phyloP scores from a whole-genome alignment of 2,888 invertebrate genomes.

The Stenoptilia bipunctidactyla region DNA sequence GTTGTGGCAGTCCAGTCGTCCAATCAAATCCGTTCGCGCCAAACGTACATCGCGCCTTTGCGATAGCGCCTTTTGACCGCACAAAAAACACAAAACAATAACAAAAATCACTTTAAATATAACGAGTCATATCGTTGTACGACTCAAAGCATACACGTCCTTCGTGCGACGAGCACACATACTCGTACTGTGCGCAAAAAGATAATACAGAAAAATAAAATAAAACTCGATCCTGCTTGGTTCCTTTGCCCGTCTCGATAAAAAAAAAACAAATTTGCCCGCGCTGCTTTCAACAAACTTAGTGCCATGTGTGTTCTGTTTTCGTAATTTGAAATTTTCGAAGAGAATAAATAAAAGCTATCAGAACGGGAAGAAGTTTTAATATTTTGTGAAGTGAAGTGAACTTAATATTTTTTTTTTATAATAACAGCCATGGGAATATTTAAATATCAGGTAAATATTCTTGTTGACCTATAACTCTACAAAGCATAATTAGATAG shows the following conservation, averaged over 20 bases:
- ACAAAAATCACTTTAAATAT: constrained; percentile 42
- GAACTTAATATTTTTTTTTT: no score
- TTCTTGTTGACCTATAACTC: no score
- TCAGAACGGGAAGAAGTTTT: no score
- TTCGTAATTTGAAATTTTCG: no score
- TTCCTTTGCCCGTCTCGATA: constrained; percentile 26
- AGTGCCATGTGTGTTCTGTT: neutral
- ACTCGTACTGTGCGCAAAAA: neutral
- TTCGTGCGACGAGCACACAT: constrained; percentile 32
- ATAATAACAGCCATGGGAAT: no score
- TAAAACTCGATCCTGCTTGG: constrained; percentile 41
- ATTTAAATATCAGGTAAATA: no score
- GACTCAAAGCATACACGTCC: constrained; percentile 33
- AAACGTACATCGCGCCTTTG: constrained; percentile 44
- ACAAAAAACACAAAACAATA: constrained; percentile 33
- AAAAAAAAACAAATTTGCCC: constrained; percentile 25
- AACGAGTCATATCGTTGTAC: constrained; percentile 23
- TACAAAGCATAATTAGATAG: no score
- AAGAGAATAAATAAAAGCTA: no score
- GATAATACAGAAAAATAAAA: constrained; percentile 25
- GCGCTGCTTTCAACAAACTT: no score
- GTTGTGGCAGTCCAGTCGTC: constrained; percentile 28
- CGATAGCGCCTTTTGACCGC: constrained; percentile 33
- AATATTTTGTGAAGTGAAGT: no score
- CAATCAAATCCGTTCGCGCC: constrained; percentile 57